Evolutionary conservation across 2,113 vertebrate species (phyloP), one percentile per base, ranked within the genome.

Genomic region (Todiramphus chloris): DNA sequence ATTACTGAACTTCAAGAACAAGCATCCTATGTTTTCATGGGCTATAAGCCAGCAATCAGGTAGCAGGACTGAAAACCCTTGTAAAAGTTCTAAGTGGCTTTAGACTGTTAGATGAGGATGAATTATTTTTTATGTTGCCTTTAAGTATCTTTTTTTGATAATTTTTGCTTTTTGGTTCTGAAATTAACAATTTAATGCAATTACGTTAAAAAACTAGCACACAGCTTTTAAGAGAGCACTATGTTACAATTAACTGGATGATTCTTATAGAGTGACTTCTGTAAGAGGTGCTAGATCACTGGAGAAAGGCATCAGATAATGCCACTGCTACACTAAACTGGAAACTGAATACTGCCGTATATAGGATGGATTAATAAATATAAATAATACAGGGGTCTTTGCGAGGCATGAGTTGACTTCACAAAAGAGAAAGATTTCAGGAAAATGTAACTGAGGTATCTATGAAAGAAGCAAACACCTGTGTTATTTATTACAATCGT

Each of bases 291-390:
- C 33, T 33, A 75, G 62, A 51, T 78, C 35, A 46, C 8, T 77
- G 27, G 13, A 90, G 3, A 15, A 90, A 93, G 90, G n/a, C 46
- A 81, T 77, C 78, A 95, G 93, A 87, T 90, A 91, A 89, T 75
- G 67, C 33, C 19, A 48, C 27, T 74, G 55, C 55, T 94, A 76
- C 68, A 92, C 72, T 94, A 92, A 97, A 94, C 79, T 39, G 30
- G 33, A 90, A 93, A 88, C 11, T 74, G 30, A 56, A 31, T 72
- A 83, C 9, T 66, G 18, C 33, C 94, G 92, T 18, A 19, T 56
- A 44, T 89, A 13, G 41, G 75, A 68, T 28, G 59, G 21, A 91
- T 67, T 51, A 88, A 81, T 93, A 96, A 96, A 75, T 77, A 73
- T 64, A 91, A 96, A 62, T 46, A 87, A 87, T 7, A 37, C 4